Evolutionary conservation across 2,797 vertebrate species (phyloP).

Genomic region (Amblyopsis hoosieri): DNA sequence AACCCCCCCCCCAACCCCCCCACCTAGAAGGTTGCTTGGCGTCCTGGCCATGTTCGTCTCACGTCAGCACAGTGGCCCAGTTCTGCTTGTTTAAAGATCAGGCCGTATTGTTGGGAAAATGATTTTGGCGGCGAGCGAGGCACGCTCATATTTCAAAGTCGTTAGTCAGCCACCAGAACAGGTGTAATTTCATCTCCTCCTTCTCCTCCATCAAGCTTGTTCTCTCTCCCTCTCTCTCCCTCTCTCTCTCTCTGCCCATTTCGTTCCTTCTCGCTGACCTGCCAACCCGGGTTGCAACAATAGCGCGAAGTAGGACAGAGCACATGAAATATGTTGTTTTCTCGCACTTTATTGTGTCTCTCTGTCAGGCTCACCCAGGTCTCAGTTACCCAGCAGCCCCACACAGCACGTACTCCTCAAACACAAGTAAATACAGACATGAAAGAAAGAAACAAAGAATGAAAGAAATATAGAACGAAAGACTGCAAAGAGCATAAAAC

Average conservation of each 20-base stretch:
- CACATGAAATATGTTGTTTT: constrained; percentile 70
- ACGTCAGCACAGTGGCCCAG: constrained; percentile 61
- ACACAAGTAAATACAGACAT: neutral
- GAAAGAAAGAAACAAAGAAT: neutral
- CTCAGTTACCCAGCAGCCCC: constrained; percentile 62
- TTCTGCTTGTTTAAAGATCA: constrained; percentile 85
- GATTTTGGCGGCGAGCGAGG: constrained; percentile 83
- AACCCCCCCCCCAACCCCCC: constrained; percentile 17
- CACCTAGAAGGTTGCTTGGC: constrained; percentile 34
- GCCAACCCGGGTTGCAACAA: constrained; percentile 84
- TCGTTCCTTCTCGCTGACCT: constrained; percentile 76
- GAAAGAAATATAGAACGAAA: neutral
- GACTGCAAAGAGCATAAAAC: neutral
- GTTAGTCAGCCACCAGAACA: constrained; percentile 87
- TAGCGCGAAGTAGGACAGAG: constrained; percentile 75
- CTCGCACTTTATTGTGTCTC: constrained; percentile 60
- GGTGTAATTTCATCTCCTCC: constrained; percentile 93
- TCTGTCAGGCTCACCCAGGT: constrained; percentile 53
- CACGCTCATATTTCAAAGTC: constrained; percentile 86
- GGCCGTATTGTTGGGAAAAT: constrained; percentile 83
- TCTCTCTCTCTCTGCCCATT: constrained; percentile 17
- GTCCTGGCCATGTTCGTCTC: constrained; percentile 49
- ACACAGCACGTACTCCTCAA: constrained; percentile 19
- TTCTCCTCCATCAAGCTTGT: constrained; percentile 61
- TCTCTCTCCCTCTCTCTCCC: constrained; percentile 18